Conservation (phyloP, 1,140 invertebrate genomes). For the Elysia chlorotica region DNA sequence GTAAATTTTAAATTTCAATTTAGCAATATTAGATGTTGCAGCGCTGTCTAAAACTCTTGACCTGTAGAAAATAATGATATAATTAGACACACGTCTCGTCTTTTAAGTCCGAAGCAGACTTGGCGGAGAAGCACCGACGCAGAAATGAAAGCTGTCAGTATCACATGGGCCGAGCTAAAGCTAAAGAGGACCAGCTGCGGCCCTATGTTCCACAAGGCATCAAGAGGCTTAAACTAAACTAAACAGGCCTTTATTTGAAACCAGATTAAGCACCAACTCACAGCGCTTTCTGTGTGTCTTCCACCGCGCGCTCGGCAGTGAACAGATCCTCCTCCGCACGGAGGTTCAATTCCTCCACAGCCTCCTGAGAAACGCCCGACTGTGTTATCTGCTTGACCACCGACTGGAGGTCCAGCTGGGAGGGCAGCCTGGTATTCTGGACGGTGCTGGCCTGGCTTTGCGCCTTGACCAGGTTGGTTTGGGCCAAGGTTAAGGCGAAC, state of each 20-base stretch:
- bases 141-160: no score
- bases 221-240: neutral
- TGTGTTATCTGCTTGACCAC: constrained; percentile 1
- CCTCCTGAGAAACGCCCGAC: neutral
- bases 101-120: no score
- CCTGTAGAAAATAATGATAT: no score
- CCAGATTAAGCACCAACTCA: constrained; percentile 2
- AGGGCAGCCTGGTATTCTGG: neutral
- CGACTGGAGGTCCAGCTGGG: neutral
- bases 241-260: no score
- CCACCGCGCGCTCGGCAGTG: neutral
- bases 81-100: no score
- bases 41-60: no score
- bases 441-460: neutral
- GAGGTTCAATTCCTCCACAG: neutral
- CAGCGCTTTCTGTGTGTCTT: neutral
- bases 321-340: neutral
- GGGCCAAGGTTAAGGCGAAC: no score
- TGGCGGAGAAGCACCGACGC: no score
- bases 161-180: neutral
- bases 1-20: no score
- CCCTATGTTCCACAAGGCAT: neutral
- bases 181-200: neutral
- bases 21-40: no score
- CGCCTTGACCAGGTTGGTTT: no score